Evolutionary conservation across 2,113 vertebrate genomes (phyloP).

Genomic region (Amblyornis subalaris): DNA sequence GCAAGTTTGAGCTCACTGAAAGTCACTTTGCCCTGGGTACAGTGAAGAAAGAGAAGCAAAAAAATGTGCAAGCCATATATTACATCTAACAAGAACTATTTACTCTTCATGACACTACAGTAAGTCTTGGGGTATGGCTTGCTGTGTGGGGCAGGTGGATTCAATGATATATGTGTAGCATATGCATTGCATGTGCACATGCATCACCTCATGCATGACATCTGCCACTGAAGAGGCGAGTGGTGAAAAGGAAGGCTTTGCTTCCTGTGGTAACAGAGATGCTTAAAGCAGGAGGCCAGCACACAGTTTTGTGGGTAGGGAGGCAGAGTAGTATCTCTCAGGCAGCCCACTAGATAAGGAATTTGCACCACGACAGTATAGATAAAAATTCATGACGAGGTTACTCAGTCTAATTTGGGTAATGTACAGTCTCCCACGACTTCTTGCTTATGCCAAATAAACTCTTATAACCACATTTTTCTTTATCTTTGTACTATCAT

Average conservation of each 20-base stretch:
- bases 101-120: background rate
- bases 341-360: background rate
- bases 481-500: background rate
- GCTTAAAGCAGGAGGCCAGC: background rate
- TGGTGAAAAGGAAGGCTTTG: background rate
- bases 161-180: background rate
- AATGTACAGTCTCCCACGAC: rapidly evolving
- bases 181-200: rapidly evolving
- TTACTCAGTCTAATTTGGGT: background rate
- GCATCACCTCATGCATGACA: background rate
- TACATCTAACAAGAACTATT: background rate
- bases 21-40: background rate
- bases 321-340: background rate
- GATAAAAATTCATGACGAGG: background rate
- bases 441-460: background rate
- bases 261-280: background rate
- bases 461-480: background rate
- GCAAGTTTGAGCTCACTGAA: background rate
- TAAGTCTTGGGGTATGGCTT: background rate
- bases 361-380: background rate
- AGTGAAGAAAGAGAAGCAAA: background rate
- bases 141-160: background rate
- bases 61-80: background rate
- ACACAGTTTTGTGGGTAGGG: background rate
- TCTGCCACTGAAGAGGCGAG: background rate